Evolutionary conservation across 2,888 invertebrate genomes (phyloP).

Genomic region (Nomada ruficornis): DNA sequence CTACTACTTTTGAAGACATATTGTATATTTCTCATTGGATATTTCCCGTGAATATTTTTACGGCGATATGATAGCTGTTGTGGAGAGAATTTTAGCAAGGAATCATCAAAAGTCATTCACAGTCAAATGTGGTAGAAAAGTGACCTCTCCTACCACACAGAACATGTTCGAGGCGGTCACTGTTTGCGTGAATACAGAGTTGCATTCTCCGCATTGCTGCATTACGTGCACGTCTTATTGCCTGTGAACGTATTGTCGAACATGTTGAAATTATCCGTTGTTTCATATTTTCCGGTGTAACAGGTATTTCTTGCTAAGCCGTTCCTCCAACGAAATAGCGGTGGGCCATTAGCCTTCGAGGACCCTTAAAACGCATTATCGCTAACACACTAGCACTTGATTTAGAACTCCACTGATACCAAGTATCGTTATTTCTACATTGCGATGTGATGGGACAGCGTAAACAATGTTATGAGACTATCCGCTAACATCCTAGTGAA

Average conservation of each 20-base stretch:
- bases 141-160: neutral
- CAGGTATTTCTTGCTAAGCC: constrained; percentile 10
- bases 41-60: neutral
- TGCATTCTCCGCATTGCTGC: constrained; percentile 18
- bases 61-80: neutral
- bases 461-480: no score
- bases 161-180: neutral
- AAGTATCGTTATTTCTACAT: no score
- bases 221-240: neutral
- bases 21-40: no score
- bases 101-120: no score
- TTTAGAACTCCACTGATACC: no score
- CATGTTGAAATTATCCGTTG: constrained; percentile 19
- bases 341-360: no score
- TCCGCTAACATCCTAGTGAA: no score
- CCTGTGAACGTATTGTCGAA: neutral
- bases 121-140: neutral
- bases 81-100: neutral
- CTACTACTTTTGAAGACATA: no score
- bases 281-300: constrained; percentile 22
- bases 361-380: no score
- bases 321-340: no score
- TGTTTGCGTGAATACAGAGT: constrained; percentile 21
- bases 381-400: no score
- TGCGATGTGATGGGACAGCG: no score